These are phyloP conservation scores for Papilio demoleus DNA, from an alignment of 2,888 invertebrate genomes.

Conservation along the genomic window DNA sequence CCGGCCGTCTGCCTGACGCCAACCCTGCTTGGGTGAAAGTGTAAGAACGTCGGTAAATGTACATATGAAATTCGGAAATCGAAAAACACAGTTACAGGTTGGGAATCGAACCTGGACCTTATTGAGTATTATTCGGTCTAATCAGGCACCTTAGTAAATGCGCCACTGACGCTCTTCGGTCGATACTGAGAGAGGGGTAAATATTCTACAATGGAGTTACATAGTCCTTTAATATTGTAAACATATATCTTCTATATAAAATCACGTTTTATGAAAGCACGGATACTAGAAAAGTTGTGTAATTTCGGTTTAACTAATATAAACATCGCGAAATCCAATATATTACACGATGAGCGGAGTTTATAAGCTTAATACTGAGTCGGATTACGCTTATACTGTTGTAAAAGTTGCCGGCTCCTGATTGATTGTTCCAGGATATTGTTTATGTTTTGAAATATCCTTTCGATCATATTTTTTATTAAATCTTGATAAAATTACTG, in stretches of 20 bases:
- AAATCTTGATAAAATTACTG: background rate
- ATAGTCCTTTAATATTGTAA: background rate
- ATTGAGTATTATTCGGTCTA: too few relatives aligned
- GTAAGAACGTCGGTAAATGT: too few relatives aligned
- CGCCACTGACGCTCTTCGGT: too few relatives aligned
- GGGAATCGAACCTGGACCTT: too few relatives aligned
- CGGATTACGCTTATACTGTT: slow-evolving; percentile 37
- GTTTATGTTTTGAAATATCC: slow-evolving; percentile 22
- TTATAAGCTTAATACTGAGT: slow-evolving; percentile 30
- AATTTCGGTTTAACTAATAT: slow-evolving; percentile 11
- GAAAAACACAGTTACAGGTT: too few relatives aligned
- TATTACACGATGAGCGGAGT: slow-evolving; percentile 25
- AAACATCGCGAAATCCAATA: slow-evolving; percentile 7
- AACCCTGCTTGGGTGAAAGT: too few relatives aligned
- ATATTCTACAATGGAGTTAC: too few relatives aligned
- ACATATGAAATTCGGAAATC: too few relatives aligned
- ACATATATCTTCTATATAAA: background rate
- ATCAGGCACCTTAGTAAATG: too few relatives aligned
- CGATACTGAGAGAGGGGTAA: too few relatives aligned
- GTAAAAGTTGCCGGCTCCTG: slow-evolving; percentile 38
- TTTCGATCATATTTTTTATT: background rate
- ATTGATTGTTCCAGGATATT: slow-evolving; percentile 44
- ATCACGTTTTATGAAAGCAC: background rate
- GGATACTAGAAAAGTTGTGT: background rate
- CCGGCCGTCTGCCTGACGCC: too few relatives aligned